phyloP scores from a whole-genome alignment of 2,888 invertebrate species.

The Pheosia tremula region DNA sequence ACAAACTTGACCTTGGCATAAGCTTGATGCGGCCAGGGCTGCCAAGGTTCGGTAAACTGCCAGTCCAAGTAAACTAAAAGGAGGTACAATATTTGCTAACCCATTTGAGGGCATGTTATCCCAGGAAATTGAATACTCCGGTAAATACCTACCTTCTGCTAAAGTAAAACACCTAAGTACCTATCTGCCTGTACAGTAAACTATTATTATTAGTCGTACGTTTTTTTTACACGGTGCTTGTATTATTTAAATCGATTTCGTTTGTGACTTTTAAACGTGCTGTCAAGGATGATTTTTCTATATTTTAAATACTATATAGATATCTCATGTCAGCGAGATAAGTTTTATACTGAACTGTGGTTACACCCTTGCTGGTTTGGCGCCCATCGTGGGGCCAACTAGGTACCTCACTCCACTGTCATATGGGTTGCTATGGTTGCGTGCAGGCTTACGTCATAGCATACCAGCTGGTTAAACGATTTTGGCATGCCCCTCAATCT shows the following conservation, averaged over 20 bases:
- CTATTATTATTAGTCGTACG: too few relatives aligned
- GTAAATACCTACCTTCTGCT: too few relatives aligned
- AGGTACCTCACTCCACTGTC: conserved; percentile 31
- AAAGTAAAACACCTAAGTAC: too few relatives aligned
- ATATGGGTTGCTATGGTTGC: conserved; percentile 45
- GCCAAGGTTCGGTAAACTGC: conserved; percentile 7
- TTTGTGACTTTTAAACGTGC: not conserved
- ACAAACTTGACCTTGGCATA: conserved; percentile 34
- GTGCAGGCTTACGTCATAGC: conserved; percentile 56
- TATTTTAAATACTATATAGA: not conserved
- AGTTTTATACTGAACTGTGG: conserved; percentile 31
- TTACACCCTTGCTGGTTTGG: conserved; percentile 63
- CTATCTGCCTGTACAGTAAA: too few relatives aligned
- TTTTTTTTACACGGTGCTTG: not conserved
- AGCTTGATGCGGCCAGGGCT: conserved; percentile 8
- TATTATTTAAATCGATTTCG: not conserved
- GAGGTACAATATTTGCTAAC: not conserved
- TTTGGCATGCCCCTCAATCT: conserved; percentile 33
- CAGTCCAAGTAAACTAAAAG: conserved; percentile 5
- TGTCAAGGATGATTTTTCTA: not conserved
- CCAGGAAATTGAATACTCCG: too few relatives aligned
- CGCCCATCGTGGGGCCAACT: conserved; percentile 49
- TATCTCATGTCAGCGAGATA: not conserved
- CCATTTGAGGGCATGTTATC: not conserved
- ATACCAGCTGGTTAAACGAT: conserved; percentile 41